A percentile compares a stretch with the other conserved stretches of the same genome.
These are phyloP conservation scores for Peromyscus maniculatus DNA, from an alignment of 2,113 vertebrate species.

Conservation along the genomic window DNA sequence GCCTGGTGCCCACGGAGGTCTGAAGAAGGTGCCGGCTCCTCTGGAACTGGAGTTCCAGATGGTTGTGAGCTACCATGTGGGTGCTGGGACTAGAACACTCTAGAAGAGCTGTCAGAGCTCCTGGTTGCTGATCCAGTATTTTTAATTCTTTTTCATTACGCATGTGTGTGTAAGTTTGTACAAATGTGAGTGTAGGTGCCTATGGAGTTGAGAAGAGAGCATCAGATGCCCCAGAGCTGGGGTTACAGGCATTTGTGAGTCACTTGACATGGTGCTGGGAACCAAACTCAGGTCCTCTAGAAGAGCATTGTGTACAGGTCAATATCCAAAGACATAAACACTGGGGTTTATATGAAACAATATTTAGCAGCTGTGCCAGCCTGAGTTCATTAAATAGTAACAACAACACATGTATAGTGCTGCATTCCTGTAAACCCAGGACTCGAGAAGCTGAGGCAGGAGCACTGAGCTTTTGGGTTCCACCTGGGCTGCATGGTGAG, in stretches of 20 bases:
- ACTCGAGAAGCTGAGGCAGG: neutral
- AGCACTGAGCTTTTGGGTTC: neutral
- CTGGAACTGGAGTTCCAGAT: neutral
- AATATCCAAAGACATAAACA: conserved; percentile 58
- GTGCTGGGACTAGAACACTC: neutral
- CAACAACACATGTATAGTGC: too few relatives aligned
- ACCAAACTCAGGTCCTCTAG: too few relatives aligned
- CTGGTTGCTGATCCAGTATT: neutral
- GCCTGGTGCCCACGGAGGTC: neutral
- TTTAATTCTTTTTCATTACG: neutral
- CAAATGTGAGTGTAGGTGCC: neutral
- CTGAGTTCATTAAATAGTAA: neutral
- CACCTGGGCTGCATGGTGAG: neutral
- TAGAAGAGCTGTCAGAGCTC: neutral
- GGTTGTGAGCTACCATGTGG: neutral
- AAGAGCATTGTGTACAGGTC: neutral
- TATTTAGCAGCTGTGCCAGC: neutral
- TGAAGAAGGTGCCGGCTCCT: neutral
- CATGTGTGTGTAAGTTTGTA: neutral
- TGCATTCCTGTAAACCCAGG: neutral
- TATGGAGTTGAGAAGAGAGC: neutral
- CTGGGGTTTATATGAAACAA: conserved; percentile 61
- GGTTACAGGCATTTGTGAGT: neutral
- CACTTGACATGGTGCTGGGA: neutral
- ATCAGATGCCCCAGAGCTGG: neutral